Evolutionary conservation across 2,113 vertebrate genomes (phyloP), one percentile per base, ranked within the genome.

Genomic region (Dasyornis broadbenti): DNA sequence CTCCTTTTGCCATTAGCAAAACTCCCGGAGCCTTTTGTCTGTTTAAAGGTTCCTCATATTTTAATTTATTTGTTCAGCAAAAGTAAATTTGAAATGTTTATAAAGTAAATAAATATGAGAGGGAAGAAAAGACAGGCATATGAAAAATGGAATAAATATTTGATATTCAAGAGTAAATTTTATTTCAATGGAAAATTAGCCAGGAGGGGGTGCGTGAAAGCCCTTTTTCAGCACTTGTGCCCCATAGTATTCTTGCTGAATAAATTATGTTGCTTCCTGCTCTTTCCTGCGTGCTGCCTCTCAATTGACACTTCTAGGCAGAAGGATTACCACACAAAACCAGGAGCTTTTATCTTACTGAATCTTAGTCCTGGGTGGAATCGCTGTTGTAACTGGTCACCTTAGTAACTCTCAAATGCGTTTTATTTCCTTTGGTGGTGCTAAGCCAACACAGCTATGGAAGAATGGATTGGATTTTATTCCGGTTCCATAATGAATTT

Each of bases 341-440:
- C 2, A 0, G 30, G 81, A 78, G 93, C 52, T 95, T 90, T 96
- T 94, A 35, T 95, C 73, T 69, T 37, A 2, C 77, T 75, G 13
- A 40, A 47, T 94, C 68, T 78, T 73, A 88, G 92, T 77, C 71
- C 60, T 66, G 47, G 65, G 76, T 94, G 85, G 59, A 78, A 59
- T 88, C 35, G 7, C 60, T 83, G 54, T 30, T 86, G 68, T 73
- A 93, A 78, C 59, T 21, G 52, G 76, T 90, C 88, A 93, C 90
- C 82, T 88, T 61, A 81, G 85, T 83, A 66, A 82, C 81, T 90
- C 81, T 90, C 27, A 87, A 92, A 65, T n/a, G 40, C 0, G 3
- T 42, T 95, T 88, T 93, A 89, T 92, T 92, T 93, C 82, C 56
- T 88, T 71, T 94, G 76, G 47, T 83, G 69, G 37, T 49, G n/a